These are phyloP conservation scores for Oostethus manadensis DNA, from an alignment of 2,113 vertebrate species.

Conservation along the genomic window DNA sequence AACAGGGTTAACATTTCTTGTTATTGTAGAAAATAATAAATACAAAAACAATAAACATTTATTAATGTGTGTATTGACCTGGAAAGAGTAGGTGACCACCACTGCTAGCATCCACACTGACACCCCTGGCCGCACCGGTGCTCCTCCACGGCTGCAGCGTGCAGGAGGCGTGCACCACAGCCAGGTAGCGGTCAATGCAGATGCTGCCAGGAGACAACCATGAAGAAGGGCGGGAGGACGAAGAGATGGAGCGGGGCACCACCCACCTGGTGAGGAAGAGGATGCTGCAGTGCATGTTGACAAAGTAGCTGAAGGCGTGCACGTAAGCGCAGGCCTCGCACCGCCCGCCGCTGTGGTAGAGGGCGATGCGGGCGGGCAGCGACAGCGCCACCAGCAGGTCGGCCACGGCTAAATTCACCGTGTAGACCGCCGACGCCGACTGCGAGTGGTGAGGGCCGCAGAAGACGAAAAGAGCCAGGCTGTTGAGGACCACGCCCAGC, in stretches of 20 bases:
- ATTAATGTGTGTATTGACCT: conserved; percentile 80
- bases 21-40: neutral
- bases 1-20: neutral
- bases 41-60: neutral
- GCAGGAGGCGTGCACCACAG: conserved; percentile 80
- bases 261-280: conserved; percentile 87
- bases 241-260: conserved; percentile 66
- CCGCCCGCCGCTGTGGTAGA: conserved; percentile 80
- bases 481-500: conserved; percentile 86
- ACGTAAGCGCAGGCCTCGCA: conserved; percentile 84
- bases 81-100: conserved; percentile 88
- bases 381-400: conserved; percentile 93
- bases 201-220: conserved; percentile 88
- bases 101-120: conserved; percentile 87
- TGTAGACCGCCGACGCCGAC: conserved; percentile 90
- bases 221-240: conserved; percentile 81
- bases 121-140: conserved; percentile 78
- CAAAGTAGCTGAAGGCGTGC: conserved; percentile 92
- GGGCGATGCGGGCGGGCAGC: conserved; percentile 82
- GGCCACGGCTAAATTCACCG: conserved; percentile 89
- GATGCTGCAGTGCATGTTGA: conserved; percentile 98
- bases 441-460: conserved; percentile 83
- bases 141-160: conserved; percentile 86
- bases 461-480: conserved; percentile 87
- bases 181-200: conserved; percentile 92